phyloP scores from a whole-genome alignment of 1,140 invertebrate genomes.

The Drosophila melanica region DNA sequence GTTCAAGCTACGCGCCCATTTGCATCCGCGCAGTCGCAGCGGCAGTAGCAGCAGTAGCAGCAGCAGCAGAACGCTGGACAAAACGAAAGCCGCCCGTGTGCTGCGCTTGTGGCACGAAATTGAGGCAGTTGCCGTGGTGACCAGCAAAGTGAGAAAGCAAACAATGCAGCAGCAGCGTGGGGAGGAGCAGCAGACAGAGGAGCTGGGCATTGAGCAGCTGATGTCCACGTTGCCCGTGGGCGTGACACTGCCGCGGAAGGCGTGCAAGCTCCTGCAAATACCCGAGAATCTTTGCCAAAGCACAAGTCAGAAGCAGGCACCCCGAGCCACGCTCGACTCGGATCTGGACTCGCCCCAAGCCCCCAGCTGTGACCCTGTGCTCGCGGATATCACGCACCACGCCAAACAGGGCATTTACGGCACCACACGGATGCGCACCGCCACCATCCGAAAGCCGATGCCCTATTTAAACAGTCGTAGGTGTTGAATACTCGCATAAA shows the following conservation, averaged over 20 bases:
- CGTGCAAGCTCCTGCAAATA: conserved; percentile 78
- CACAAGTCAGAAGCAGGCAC: conserved; percentile 12
- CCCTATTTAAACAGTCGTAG: conserved; percentile 81
- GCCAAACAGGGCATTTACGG: conserved; percentile 73
- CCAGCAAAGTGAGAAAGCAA: conserved; percentile 56
- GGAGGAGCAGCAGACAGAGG: conserved; percentile 9
- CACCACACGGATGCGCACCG: conserved; percentile 78
- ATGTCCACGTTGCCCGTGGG: conserved; percentile 72
- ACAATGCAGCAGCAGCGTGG: conserved; percentile 14
- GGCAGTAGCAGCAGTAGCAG: conserved; percentile 7
- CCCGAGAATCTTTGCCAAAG: conserved; percentile 61
- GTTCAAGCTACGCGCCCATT: conserved; percentile 74
- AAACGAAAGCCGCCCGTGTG: conserved; percentile 56
- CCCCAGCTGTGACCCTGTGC: conserved; percentile 16
- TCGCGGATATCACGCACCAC: conserved; percentile 58
- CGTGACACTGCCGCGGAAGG: conserved; percentile 65
- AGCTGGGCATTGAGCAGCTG: conserved; percentile 62
- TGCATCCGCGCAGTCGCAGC: conserved; percentile 63
- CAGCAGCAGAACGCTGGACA: conserved; percentile 42
- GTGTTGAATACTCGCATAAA: conserved; percentile 40
- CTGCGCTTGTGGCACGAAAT: conserved; percentile 61
- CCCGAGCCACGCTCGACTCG: conserved; percentile 52
- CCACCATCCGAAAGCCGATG: conserved; percentile 79
- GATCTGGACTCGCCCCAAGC: conserved; percentile 50
- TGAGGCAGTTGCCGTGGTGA: conserved; percentile 63